A percentile compares a stretch with the other conserved stretches of the same genome.
Conservation (phyloP, 2,113 vertebrate species). For the Oryzias woworae region DNA sequence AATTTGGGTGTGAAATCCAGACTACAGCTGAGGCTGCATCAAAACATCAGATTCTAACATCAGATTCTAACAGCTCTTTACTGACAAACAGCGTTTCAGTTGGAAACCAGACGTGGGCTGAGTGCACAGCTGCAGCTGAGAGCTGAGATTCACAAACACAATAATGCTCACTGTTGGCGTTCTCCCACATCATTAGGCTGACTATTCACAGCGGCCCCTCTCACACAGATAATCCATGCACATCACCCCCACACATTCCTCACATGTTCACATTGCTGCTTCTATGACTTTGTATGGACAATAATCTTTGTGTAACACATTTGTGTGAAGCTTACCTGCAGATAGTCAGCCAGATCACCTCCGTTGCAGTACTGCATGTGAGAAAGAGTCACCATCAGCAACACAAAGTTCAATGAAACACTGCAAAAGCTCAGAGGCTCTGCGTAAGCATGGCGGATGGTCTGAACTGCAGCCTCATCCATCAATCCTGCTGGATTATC, state of each 20-base stretch:
- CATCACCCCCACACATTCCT: constrained; percentile 2
- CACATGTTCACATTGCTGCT: constrained; percentile 12
- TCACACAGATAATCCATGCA: constrained; percentile 4
- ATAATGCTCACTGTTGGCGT: background rate
- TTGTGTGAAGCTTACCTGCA: constrained; percentile 85
- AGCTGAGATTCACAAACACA: constrained; percentile 9
- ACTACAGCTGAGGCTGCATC: too few species aligned
- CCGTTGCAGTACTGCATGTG: constrained; percentile 92
- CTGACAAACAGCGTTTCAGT: too few species aligned
- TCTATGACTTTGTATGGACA: constrained; percentile 33
- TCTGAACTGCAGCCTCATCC: background rate
- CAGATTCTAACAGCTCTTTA: too few species aligned
- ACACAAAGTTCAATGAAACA: background rate
- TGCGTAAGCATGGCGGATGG: too few species aligned
- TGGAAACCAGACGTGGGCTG: too few species aligned
- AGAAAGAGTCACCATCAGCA: constrained; percentile 48
- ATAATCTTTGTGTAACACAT: constrained; percentile 21
- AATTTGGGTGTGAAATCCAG: too few species aligned
- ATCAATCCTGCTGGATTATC: constrained; percentile 20
- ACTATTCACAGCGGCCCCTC: constrained; percentile 2
- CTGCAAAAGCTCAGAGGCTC: too few species aligned
- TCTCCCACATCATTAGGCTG: constrained; percentile 4
- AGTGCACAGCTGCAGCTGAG: background rate
- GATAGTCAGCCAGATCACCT: constrained; percentile 97
- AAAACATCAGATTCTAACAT: too few species aligned